phyloP scores from a whole-genome alignment of 2,888 invertebrate species.

The Drosophila birchii region DNA sequence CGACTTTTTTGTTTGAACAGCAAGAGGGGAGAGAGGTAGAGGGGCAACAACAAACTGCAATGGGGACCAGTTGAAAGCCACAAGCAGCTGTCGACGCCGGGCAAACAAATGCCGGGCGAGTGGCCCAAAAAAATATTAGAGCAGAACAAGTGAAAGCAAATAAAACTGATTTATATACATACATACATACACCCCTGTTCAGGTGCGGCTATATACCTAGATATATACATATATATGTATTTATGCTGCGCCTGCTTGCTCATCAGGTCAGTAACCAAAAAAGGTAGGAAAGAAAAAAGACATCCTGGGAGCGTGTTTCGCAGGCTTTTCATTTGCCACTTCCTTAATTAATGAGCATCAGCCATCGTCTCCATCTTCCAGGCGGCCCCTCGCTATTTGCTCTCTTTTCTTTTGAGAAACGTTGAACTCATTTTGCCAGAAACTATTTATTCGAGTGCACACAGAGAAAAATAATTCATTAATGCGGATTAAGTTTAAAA shows the following conservation, averaged over 20 bases:
- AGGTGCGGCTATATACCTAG: constrained; percentile 9
- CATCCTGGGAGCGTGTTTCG: constrained; percentile 65
- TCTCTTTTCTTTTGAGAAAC: constrained; percentile 74
- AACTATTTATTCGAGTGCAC: constrained; percentile 73
- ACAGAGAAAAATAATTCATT: not conserved
- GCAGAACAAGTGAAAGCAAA: constrained; percentile 76
- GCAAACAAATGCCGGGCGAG: constrained; percentile 51
- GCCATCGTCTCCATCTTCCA: constrained; percentile 34
- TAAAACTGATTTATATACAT: constrained; percentile 74
- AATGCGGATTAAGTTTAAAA: not conserved
- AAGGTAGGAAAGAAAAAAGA: constrained; percentile 22
- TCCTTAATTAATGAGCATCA: constrained; percentile 79
- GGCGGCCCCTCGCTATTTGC: constrained; percentile 66
- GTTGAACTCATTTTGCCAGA: constrained; percentile 71
- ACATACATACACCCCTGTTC: constrained; percentile 30
- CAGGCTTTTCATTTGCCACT: constrained; percentile 79
- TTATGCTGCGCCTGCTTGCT: constrained; percentile 26
- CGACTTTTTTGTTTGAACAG: constrained; percentile 73
- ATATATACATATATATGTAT: constrained; percentile 4
- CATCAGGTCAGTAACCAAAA: constrained; percentile 40
- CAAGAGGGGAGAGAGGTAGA: too few relatives aligned
- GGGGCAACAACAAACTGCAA: constrained; percentile 56
- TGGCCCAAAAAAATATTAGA: constrained; percentile 70
- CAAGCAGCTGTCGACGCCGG: constrained; percentile 48
- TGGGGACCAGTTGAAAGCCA: constrained; percentile 43